Conservation (phyloP, 2,797 vertebrate species). For the Momotus momota region DNA sequence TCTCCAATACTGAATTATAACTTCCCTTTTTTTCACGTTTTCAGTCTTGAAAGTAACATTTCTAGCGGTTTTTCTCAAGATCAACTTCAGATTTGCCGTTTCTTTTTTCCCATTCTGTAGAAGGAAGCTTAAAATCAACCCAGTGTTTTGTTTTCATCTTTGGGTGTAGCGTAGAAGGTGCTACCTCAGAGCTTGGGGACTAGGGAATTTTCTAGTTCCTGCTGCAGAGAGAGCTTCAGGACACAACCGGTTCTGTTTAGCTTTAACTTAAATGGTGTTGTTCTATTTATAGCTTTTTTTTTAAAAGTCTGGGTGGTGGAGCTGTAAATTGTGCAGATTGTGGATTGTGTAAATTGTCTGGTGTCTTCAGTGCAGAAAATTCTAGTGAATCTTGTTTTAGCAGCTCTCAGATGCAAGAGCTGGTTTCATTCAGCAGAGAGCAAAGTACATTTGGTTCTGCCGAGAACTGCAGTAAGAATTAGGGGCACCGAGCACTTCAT, state of each 20-base stretch:
- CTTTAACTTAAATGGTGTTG: conserved; percentile 25
- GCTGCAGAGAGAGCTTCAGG: neutral
- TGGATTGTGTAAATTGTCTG: conserved; percentile 22
- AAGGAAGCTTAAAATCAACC: conserved; percentile 26
- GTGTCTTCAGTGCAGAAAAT: conserved; percentile 38
- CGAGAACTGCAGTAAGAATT: neutral
- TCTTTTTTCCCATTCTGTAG: neutral
- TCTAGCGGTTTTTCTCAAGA: neutral
- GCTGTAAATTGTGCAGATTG: conserved; percentile 36
- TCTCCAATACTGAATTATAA: neutral
- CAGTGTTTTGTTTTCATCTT: conserved; percentile 9
- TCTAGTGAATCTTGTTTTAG: conserved; percentile 22
- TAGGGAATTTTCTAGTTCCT: neutral
- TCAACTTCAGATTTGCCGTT: neutral
- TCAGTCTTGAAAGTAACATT: neutral
- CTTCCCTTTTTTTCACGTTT: neutral
- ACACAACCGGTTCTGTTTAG: conserved; percentile 13
- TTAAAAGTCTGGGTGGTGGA: neutral
- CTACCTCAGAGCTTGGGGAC: neutral
- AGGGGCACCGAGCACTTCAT: neutral
- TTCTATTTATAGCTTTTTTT: conserved; percentile 20
- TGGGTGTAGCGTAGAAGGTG: neutral
- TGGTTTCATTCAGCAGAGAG: conserved; percentile 13
- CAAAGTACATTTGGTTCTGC: conserved; percentile 1
- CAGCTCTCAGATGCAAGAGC: neutral